Evolutionary conservation across 2,888 invertebrate genomes (phyloP).

Genomic region (Thecophora atra): DNA sequence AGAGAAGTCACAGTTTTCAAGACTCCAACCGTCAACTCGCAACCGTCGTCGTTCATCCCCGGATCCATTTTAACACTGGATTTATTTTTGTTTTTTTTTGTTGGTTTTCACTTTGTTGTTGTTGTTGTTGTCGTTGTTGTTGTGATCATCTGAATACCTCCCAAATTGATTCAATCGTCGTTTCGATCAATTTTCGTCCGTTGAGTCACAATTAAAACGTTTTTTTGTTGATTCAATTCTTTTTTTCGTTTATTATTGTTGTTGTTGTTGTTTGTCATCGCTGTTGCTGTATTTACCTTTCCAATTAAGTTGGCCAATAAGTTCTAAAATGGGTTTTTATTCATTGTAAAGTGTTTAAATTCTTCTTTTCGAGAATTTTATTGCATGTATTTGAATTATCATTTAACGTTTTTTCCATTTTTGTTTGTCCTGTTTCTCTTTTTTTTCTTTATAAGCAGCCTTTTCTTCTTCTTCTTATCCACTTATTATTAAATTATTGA

Average conservation of each 20-base stretch:
- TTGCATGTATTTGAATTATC: slow-evolving; percentile 35
- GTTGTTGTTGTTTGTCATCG: background rate
- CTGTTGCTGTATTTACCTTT: slow-evolving; percentile 7
- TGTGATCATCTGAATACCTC: background rate
- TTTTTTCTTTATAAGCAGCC: background rate
- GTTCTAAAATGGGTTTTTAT: slow-evolving; percentile 29
- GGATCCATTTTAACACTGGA: background rate
- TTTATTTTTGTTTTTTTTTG: background rate
- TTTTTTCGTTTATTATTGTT: slow-evolving; percentile 23
- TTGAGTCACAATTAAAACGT: slow-evolving; percentile 30
- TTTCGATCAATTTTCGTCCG: slow-evolving; percentile 15
- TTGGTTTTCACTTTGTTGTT: background rate
- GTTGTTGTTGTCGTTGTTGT: slow-evolving; percentile 7
- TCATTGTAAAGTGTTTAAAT: slow-evolving; percentile 30
- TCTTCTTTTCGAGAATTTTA: slow-evolving; percentile 33
- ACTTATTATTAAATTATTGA: slow-evolving; percentile 7
- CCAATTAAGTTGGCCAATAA: slow-evolving; percentile 32
- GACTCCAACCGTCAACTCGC: no score
- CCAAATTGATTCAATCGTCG: slow-evolving; percentile 37
- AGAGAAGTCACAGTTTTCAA: no score
- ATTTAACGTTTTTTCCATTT: slow-evolving; percentile 29
- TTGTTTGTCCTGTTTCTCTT: slow-evolving; percentile 26
- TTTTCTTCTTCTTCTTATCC: background rate
- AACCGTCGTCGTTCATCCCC: no score
- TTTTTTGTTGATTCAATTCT: slow-evolving; percentile 29